Conservation (phyloP, 2,888 invertebrate genomes). For the Cryptops parisi region DNA sequence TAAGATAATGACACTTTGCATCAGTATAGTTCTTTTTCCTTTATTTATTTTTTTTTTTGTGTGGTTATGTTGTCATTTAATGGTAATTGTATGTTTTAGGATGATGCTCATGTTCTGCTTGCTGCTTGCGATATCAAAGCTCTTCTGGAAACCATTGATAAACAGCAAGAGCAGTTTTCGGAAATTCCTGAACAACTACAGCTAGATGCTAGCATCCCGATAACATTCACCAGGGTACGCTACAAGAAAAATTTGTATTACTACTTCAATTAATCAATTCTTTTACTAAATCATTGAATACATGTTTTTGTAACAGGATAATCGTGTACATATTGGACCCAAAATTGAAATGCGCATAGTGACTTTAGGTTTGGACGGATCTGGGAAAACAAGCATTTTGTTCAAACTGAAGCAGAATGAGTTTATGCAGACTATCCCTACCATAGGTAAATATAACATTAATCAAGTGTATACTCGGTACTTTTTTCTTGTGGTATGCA, state of each 20-base stretch:
- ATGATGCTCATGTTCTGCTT: conserved; percentile 38
- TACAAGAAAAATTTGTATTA: not conserved
- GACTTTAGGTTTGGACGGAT: conserved; percentile 42
- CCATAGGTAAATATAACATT: conserved; percentile 34
- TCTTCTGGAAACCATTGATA: conserved; percentile 37
- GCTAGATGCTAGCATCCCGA: conserved; percentile 41
- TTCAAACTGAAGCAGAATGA: conserved; percentile 43
- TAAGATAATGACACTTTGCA: not conserved
- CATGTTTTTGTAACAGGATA: conserved; percentile 32
- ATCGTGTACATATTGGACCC: conserved; percentile 45
- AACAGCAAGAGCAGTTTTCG: conserved; percentile 41
- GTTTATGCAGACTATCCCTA: conserved; percentile 40
- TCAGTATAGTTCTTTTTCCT: not conserved
- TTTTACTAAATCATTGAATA: not conserved
- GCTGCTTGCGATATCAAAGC: conserved; percentile 37
- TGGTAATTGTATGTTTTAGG: conserved; percentile 27
- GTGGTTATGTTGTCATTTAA: no score
- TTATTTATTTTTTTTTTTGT: not conserved
- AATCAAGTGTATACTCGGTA: no score
- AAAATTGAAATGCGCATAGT: conserved; percentile 45
- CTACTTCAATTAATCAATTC: not conserved
- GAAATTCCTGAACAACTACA: conserved; percentile 40
- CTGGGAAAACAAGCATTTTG: conserved; percentile 43
- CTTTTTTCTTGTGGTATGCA: no score
- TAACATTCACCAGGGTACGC: conserved; percentile 42